A percentile compares a stretch with the other conserved stretches of the same genome.
phyloP scores from a whole-genome alignment of 2,113 vertebrate species.

The Pachyramphus minor region DNA sequence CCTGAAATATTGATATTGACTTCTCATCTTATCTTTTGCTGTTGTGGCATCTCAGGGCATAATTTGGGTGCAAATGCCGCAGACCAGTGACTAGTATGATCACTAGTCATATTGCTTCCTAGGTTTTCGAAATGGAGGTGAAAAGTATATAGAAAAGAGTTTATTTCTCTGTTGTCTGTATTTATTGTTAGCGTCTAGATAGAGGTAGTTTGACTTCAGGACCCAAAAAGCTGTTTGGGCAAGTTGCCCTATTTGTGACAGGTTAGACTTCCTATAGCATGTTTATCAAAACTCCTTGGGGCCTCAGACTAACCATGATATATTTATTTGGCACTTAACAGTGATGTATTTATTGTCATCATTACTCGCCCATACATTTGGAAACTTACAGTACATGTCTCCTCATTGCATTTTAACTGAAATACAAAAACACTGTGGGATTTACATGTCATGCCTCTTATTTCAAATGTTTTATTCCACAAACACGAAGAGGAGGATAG shows the following conservation, averaged over 20 bases:
- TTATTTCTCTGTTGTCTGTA: background rate
- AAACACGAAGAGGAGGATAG: background rate
- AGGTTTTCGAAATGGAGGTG: background rate
- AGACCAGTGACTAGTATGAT: background rate
- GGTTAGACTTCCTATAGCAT: background rate
- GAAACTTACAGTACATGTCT: background rate
- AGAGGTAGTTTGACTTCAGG: background rate
- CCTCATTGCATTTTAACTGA: constrained; percentile 1
- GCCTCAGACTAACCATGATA: background rate
- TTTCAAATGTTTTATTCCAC: background rate
- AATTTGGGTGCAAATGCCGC: background rate
- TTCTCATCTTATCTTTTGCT: background rate
- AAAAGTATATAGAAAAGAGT: background rate
- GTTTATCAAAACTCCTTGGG: background rate
- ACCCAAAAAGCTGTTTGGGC: background rate
- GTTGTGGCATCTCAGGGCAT: background rate
- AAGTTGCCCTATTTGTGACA: background rate
- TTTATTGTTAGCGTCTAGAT: background rate
- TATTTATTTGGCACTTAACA: background rate
- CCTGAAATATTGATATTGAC: background rate
- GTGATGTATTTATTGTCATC: background rate
- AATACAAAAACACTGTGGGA: background rate
- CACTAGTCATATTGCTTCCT: background rate
- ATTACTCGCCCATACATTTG: background rate
- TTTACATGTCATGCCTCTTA: constrained; percentile 14